A percentile compares a stretch with the other conserved stretches of the same genome.
phyloP scores from a whole-genome alignment of 2,113 vertebrate genomes.

The Hyla sarda region DNA sequence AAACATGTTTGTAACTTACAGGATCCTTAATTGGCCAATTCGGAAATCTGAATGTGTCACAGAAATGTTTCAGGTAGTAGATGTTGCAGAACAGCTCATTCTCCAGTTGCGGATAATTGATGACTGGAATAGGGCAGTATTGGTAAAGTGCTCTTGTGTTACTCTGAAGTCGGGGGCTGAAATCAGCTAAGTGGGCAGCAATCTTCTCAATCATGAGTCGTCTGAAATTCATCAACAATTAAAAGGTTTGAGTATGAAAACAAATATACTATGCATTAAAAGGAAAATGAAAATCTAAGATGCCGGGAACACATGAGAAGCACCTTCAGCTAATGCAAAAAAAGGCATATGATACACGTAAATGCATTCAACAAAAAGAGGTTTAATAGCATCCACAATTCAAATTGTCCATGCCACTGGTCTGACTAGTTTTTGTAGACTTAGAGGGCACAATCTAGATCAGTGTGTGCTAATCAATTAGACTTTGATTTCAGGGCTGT shows the following conservation, averaged over 20 bases:
- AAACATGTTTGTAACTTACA: conserved; percentile 72
- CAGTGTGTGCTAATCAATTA: background rate
- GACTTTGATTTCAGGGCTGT: background rate
- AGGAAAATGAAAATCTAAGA: background rate
- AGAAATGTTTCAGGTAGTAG: conserved; percentile 98
- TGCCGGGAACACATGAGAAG: too few species aligned
- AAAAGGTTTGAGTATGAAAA: background rate
- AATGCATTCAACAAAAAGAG: background rate
- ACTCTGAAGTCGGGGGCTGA: conserved; percentile 95
- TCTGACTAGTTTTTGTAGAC: background rate
- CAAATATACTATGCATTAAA: background rate
- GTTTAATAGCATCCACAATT: too few species aligned
- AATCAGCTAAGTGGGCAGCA: conserved; percentile 94
- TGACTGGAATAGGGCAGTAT: conserved; percentile 94
- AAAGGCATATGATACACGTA: too few species aligned
- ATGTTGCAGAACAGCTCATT: conserved; percentile 98
- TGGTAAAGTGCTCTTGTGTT: conserved; percentile 98
- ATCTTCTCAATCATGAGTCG: conserved; percentile 99
- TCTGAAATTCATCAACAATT: conserved; percentile 71
- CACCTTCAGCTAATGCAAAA: too few species aligned
- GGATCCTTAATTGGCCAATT: conserved; percentile 96
- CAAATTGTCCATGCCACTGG: background rate
- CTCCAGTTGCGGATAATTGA: conserved; percentile 96
- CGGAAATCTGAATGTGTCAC: conserved; percentile 90
- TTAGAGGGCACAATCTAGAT: background rate